Evolutionary conservation across 2,888 invertebrate species (phyloP).

Genomic region (Antheraea assamensis): DNA sequence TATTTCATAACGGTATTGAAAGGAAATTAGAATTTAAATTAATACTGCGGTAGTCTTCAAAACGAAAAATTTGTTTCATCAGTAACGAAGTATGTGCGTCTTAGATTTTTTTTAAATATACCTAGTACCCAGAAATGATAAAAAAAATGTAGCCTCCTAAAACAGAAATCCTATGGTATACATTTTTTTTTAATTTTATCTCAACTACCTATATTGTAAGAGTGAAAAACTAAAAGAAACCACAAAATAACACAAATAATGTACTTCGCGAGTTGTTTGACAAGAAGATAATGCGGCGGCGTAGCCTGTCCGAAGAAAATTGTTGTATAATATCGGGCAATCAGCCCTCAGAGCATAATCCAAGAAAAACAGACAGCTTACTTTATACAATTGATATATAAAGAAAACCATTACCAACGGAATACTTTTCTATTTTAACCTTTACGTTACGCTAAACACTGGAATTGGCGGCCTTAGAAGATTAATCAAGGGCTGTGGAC

Average conservation of each 20-base stretch:
- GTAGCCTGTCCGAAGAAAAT: conserved; percentile 57
- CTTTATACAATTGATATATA: too few species aligned
- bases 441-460: background rate
- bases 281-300: conserved; percentile 30
- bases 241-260: conserved; percentile 31
- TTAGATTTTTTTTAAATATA: background rate
- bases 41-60: background rate
- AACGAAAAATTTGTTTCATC: background rate
- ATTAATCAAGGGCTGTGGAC: background rate
- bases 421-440: background rate
- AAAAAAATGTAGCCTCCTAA: background rate
- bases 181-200: background rate
- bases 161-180: background rate
- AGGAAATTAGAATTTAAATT: background rate
- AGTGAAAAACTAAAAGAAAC: background rate
- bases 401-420: background rate
- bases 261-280: conserved; percentile 44
- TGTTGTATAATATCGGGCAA: conserved; percentile 68
- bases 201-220: background rate
- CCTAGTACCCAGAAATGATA: background rate
- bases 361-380: background rate
- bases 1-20: background rate
- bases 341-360: conserved; percentile 33
- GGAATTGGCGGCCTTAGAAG: background rate
- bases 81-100: background rate